These are phyloP conservation scores for Tetheella fluctuosa DNA, from an alignment of 2,888 invertebrate species.

Conservation along the genomic window DNA sequence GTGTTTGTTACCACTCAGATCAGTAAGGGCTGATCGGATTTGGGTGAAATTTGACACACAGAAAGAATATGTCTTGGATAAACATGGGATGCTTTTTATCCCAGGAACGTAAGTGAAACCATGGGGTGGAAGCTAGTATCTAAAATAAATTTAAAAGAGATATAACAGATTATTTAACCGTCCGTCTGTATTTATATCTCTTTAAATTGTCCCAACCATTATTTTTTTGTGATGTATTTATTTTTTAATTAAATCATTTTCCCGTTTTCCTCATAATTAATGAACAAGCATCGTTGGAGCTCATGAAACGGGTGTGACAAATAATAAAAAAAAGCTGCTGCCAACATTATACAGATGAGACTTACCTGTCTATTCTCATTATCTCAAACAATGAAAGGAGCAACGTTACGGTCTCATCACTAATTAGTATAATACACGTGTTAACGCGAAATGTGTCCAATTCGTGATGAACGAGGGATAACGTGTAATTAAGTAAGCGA, in stretches of 20 bases:
- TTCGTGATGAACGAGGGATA: neutral
- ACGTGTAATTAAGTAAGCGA: neutral
- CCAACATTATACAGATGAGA: too few relatives aligned
- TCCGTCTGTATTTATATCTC: too few relatives aligned
- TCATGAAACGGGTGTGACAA: neutral
- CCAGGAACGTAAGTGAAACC: too few relatives aligned
- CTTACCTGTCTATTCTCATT: neutral
- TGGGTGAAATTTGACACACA: too few relatives aligned
- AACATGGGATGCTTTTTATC: too few relatives aligned
- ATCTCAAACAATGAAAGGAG: neutral
- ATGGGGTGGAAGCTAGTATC: too few relatives aligned
- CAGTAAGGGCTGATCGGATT: too few relatives aligned
- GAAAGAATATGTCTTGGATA: too few relatives aligned
- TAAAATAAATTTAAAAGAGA: too few relatives aligned
- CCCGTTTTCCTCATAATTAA: neutral
- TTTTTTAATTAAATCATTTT: neutral
- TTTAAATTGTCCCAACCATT: too few relatives aligned
- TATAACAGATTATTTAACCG: too few relatives aligned
- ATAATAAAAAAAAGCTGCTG: neutral
- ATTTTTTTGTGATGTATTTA: neutral
- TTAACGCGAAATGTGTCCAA: neutral
- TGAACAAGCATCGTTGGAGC: neutral
- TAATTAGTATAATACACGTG: neutral
- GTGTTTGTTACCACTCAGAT: too few relatives aligned
- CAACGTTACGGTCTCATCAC: neutral